Base-by-base conservation (phyloP, 2,888 invertebrate genomes). In the Phyto melanocephala region DNA sequence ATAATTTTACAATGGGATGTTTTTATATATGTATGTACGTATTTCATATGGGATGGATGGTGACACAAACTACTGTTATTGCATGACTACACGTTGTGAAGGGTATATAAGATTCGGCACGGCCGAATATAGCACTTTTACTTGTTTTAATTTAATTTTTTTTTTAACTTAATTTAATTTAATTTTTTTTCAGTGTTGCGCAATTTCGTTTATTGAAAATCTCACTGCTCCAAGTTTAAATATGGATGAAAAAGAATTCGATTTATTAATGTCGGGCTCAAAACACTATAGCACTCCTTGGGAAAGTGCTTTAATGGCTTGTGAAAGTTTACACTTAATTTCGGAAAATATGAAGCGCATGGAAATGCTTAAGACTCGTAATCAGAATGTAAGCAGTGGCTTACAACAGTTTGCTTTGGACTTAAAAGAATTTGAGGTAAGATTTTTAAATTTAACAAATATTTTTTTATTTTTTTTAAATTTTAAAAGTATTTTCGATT, bases 181-280 rank as follows among this genome's bases (percentile, higher is more conserved):
- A 40, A 17, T 4, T 79, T 37, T 86, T 78, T 92, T 92, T 8
- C 90, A 98, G 96, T 99, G 99, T 88, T 99, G 99, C 91, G 99
- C 99, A 2, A 97, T 99, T 40, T 96, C 97, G 10, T 99, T 99
- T 91, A 98, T 99, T 84, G 99, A 99, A 92, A 97, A 98, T 89
- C 92, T 99, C 87, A 98, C 96, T 5, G 97, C 97, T 0, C 97
- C 98, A 88, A 98, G 98, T 1, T 92, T 99, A 72, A 97, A 94
- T 89, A 96, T 99, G 95, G 94, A 96, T 15, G 94, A 95, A 87
- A 95, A 96, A 85, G 98, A 99, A 91, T 99, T 99, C 89, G 95
- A 98, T 86, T 95, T 96, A 22, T 97, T 98, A 91, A 98, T 99
- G 92, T 95, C 96, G 10, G 99, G 99, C 35, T 95, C 96, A 84